These are phyloP conservation scores for Kobus ellipsiprymnus DNA, from an alignment of 2,113 vertebrate species.

Conservation along the genomic window DNA sequence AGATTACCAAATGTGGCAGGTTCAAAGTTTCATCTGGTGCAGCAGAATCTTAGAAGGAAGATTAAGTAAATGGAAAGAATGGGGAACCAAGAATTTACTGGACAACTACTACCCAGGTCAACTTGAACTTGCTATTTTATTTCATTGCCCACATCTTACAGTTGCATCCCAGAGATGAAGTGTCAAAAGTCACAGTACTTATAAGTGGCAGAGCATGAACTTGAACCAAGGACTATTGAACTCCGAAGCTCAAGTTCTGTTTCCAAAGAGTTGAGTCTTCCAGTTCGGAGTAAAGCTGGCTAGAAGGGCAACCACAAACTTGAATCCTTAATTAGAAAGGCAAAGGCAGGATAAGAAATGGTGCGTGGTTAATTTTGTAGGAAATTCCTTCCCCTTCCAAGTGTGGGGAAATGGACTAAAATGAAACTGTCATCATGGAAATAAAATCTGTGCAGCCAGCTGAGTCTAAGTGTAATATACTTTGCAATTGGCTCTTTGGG, in stretches of 20 bases:
- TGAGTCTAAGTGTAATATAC: neutral
- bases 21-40: neutral
- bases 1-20: neutral
- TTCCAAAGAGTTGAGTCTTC: neutral
- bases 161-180: neutral
- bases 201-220: neutral
- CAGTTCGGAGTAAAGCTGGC: neutral
- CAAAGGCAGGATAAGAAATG: neutral
- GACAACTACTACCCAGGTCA: neutral
- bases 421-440: conserved; percentile 46
- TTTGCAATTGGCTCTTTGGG: conserved; percentile 15
- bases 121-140: neutral
- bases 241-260: neutral
- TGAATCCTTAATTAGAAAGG: conserved; percentile 42
- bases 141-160: neutral
- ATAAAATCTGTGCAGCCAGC: conserved; percentile 20
- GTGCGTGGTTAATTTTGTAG: neutral
- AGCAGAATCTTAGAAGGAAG: neutral
- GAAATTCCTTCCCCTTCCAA: neutral
- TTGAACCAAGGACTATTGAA: neutral
- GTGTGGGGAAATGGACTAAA: neutral
- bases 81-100: neutral
- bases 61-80: neutral
- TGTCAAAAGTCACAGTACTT: neutral
- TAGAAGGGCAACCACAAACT: neutral